A percentile compares a stretch with the other conserved stretches of the same genome.
These are phyloP conservation scores for Paraescarpia echinospica DNA, from an alignment of 1,140 invertebrate genomes.

Conservation along the genomic window DNA sequence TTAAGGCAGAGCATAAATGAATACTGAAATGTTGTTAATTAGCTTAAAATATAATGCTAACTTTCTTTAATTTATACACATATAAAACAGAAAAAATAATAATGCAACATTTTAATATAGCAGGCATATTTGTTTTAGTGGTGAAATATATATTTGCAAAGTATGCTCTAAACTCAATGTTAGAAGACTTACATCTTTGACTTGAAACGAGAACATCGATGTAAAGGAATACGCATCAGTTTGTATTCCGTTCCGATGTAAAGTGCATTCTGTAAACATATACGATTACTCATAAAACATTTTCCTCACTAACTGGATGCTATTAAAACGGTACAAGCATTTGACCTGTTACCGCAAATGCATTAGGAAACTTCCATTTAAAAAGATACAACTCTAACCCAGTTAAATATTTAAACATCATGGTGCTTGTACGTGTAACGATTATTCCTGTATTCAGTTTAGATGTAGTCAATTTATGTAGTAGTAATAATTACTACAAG, in stretches of 20 bases:
- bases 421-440: too few species aligned
- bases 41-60: neutral
- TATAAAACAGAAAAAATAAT: neutral
- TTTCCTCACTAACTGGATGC: neutral
- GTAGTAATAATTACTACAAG: too few species aligned
- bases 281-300: conserved; percentile 15
- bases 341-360: neutral
- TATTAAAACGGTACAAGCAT: neutral
- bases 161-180: too few species aligned
- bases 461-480: too few species aligned
- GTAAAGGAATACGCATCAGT: conserved; percentile 72
- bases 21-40: neutral
- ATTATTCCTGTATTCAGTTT: too few species aligned
- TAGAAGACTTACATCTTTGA: conserved; percentile 8
- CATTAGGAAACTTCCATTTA: neutral
- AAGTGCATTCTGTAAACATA: conserved; percentile 68
- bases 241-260: conserved; percentile 77
- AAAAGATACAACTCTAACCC: too few species aligned
- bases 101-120: neutral
- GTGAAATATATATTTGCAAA: too few species aligned
- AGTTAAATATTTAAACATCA: too few species aligned
- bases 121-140: neutral
- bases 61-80: neutral
- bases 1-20: neutral
- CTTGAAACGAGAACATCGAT: conserved; percentile 74